A percentile compares a stretch with the other conserved stretches of the same genome.
These are phyloP conservation scores for Drosophila persimilis DNA, from an alignment of 1,140 invertebrate genomes.

Conservation along the genomic window DNA sequence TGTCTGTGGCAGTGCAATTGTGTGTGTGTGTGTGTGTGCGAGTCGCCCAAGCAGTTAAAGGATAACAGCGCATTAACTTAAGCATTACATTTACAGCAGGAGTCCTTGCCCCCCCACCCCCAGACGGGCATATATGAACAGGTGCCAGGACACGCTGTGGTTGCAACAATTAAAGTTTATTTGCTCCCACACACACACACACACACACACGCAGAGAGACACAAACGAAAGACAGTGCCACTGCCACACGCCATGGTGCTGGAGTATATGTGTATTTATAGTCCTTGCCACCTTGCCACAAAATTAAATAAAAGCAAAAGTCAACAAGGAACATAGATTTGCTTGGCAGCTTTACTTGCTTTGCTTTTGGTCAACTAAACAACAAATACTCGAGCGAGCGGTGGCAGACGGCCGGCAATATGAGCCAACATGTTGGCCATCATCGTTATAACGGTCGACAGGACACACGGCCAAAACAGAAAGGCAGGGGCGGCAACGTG, in stretches of 20 bases:
- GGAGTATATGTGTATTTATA: constrained; percentile 66
- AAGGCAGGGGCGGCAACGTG: constrained; percentile 28
- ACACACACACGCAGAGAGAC: constrained; percentile 3
- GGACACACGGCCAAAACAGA: constrained; percentile 15
- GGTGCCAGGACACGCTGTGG: constrained; percentile 72
- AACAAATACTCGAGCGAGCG: constrained; percentile 44
- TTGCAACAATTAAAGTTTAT: constrained; percentile 81
- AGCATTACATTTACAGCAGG: constrained; percentile 71
- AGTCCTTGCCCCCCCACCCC: no score
- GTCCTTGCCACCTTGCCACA: constrained; percentile 64
- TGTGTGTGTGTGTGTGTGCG: constrained; percentile 18
- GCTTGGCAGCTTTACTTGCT: constrained; percentile 67
- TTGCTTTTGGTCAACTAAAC: constrained; percentile 71
- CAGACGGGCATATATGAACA: constrained; percentile 57
- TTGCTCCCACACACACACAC: constrained; percentile 60
- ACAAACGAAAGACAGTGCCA: constrained; percentile 7
- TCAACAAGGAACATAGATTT: constrained; percentile 80
- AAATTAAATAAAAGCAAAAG: constrained; percentile 82
- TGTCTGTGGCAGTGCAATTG: constrained; percentile 30
- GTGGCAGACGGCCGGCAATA: constrained; percentile 1
- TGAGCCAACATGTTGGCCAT: constrained; percentile 68
- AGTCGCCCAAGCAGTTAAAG: constrained; percentile 76
- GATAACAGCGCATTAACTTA: constrained; percentile 80
- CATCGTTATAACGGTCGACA: constrained; percentile 71
- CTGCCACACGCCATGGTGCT: constrained; percentile 18